Evolutionary conservation across 2,113 vertebrate genomes (phyloP), one percentile per base, ranked within the genome.

Genomic region (Steatornis caripensis): DNA sequence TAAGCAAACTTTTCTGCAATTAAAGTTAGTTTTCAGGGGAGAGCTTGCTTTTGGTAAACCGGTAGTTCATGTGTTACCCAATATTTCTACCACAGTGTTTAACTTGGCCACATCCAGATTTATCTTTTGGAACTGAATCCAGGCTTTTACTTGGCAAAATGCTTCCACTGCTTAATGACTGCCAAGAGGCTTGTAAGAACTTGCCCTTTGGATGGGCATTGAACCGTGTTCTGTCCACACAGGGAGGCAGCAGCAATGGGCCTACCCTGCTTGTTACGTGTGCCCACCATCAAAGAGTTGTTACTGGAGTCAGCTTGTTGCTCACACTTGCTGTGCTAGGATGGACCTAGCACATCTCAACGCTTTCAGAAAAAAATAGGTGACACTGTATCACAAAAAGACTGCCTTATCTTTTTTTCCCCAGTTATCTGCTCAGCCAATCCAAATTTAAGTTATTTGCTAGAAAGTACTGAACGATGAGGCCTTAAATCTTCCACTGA

Each of bases 51-150:
- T 69, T 66, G 53, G 74, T 81, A 92, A 93, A 76, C 19, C 0
- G 0, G 46, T 72, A 79, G 76, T 85, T 83, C 37, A 15, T 41
- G 70, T 51, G 65, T 68, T 83, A 90, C 88, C 48, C 71, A 85
- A 20, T 15, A 74, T 83, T 93, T 93, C 41, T 83, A 69, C 61
- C 1, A 0, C 39, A 57, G 14, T 58, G 57, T 87, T 95, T 95
- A 83, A 82, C 41, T 83, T 97, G 78, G 95, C 82, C 41, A n/a
- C 76, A 49, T 46, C 17, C 19, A 71, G 62, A 71, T 94, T 93
- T 91, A 71, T 91, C 39, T 91, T 95, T 82, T 0, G 1, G 2
- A 84, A 86, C 29, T 39, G 34, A 91, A 76, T 64, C 53, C 62
- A 93, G 57, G 23, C 53, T 88, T 87, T 93, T 39, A 80, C 49